phyloP scores from a whole-genome alignment of 2,113 vertebrate genomes.

The Sphyrna mokarran region DNA sequence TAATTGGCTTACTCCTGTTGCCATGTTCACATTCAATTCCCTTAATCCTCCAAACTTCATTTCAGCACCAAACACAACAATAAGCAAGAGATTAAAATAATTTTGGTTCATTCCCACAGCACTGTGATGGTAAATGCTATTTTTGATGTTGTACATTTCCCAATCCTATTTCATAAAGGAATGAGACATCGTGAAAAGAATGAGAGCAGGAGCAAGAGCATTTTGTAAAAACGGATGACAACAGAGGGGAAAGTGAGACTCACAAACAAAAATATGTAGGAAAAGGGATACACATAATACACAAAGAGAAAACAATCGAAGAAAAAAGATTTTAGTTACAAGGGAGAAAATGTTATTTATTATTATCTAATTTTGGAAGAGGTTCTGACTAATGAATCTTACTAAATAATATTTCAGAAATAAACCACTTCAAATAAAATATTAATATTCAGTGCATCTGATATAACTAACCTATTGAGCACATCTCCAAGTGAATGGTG shows the following conservation, averaged over 20 bases:
- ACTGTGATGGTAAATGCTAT: not conserved
- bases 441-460: not conserved
- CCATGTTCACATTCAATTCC: not conserved
- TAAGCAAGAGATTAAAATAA: not conserved
- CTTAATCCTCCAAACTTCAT: not conserved
- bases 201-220: not conserved
- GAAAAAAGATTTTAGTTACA: not conserved
- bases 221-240: not conserved
- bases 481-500: conserved; percentile 79
- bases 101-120: not conserved
- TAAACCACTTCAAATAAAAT: not conserved
- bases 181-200: not conserved
- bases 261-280: not conserved
- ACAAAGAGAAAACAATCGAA: not conserved
- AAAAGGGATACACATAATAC: not conserved
- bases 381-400: not conserved
- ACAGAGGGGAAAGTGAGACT: not conserved
- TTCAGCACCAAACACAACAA: not conserved
- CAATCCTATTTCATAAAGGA: not conserved
- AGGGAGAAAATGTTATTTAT: not conserved
- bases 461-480: conserved; percentile 53
- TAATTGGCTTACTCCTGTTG: no score
- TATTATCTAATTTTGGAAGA: not conserved
- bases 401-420: not conserved
- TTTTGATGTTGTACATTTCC: not conserved